These are phyloP conservation scores for Mythimna albipuncta DNA, from an alignment of 2,888 invertebrate species.

Conservation along the genomic window DNA sequence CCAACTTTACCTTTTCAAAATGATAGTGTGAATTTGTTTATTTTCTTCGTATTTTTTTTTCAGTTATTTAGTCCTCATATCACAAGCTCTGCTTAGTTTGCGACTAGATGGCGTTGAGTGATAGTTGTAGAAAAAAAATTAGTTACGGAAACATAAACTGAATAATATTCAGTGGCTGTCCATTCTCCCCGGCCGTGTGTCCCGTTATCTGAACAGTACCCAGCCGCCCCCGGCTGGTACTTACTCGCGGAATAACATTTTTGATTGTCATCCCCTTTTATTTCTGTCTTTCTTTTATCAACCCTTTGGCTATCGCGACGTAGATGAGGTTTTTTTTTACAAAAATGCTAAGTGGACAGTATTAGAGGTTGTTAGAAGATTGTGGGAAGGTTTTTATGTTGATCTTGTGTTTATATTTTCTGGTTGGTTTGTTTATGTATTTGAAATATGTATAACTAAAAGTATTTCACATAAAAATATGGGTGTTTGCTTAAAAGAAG, in stretches of 20 bases:
- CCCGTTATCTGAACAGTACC: constrained; percentile 54
- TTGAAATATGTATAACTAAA: background rate
- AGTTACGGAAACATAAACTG: background rate
- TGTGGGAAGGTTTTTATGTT: constrained; percentile 37
- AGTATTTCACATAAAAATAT: background rate
- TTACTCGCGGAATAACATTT: constrained; percentile 73
- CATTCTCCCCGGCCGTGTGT: constrained; percentile 29
- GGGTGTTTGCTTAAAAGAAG: too few species aligned
- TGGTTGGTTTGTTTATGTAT: constrained; percentile 5
- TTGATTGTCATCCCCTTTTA: constrained; percentile 72
- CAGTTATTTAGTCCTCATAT: too few species aligned
- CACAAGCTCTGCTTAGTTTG: too few species aligned
- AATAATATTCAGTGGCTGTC: background rate
- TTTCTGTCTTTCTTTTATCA: constrained; percentile 58
- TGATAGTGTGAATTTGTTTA: too few species aligned
- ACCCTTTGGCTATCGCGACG: constrained; percentile 64
- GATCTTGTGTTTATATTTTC: constrained; percentile 16
- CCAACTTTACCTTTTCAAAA: too few species aligned
- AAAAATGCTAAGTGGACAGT: constrained; percentile 62
- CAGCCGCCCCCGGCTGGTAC: constrained; percentile 60
- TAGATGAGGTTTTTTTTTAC: constrained; percentile 57
- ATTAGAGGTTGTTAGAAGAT: constrained; percentile 49
- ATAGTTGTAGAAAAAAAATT: too few species aligned
- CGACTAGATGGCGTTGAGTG: too few species aligned
- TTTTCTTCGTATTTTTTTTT: too few species aligned